Evolutionary conservation across 2,113 vertebrate genomes (phyloP).

Genomic region (Mirounga angustirostris): DNA sequence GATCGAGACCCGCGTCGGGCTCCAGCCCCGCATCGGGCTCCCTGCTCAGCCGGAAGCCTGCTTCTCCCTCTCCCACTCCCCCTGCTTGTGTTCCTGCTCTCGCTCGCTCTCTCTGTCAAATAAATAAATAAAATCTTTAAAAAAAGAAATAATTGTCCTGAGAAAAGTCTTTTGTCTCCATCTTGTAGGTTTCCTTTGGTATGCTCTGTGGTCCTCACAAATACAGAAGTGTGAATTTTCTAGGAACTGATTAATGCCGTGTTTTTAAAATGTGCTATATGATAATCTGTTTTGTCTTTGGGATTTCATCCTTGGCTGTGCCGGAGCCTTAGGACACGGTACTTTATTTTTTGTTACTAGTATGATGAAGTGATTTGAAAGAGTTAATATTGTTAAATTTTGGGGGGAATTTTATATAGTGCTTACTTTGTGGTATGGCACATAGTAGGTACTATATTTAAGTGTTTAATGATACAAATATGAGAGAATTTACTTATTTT

Average conservation of each 20-base stretch:
- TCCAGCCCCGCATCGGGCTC: too few relatives aligned
- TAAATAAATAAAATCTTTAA: too few relatives aligned
- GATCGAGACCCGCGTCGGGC: too few relatives aligned
- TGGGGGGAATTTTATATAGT: not conserved
- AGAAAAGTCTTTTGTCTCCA: not conserved
- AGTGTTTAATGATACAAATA: slow-evolving; percentile 43
- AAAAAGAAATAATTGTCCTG: not conserved
- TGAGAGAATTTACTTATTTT: slow-evolving; percentile 34
- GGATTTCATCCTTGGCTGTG: not conserved
- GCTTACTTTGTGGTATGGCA: not conserved
- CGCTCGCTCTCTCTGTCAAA: too few relatives aligned
- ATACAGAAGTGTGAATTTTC: slow-evolving; percentile 40
- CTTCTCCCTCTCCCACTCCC: too few relatives aligned
- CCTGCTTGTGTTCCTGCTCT: too few relatives aligned
- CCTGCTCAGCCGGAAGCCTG: too few relatives aligned
- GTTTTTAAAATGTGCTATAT: not conserved
- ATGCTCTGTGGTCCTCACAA: not conserved
- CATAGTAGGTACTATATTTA: slow-evolving; percentile 40
- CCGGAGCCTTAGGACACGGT: not conserved
- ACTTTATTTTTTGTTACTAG: slow-evolving; percentile 35
- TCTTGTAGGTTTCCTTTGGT: not conserved
- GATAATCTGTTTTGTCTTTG: not conserved
- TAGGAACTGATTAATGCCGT: not conserved
- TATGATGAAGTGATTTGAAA: not conserved
- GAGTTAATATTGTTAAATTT: not conserved